Base-by-base conservation (phyloP, 2,113 vertebrate species). In the Myotis lucifugus region DNA sequence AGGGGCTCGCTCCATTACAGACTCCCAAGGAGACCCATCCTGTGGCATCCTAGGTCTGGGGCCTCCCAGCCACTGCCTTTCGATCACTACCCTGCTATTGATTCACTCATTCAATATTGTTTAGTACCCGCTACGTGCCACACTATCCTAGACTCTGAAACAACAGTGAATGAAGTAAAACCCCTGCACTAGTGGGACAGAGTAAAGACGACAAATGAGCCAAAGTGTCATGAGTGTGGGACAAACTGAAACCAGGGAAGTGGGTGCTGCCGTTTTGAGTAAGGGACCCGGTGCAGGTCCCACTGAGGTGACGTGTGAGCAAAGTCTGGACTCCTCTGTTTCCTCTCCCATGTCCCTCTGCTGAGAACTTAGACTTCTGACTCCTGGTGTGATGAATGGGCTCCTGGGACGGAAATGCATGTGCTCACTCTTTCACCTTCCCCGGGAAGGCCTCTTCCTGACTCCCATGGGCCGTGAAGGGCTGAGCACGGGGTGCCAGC, bases 361-460 rank as follows among this genome's bases (percentile, higher is more conserved):
- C 1, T 5, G 8, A 12, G 21, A 5, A 12, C 42, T 27, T 14
- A 0, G 5, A 4, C 13, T 2, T 11, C 40, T 3, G 0, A 4
- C 17, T 15, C 3, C 5, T 1, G 6, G 1, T 6, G 23, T 19
- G 18, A 32, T 50, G 9, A 13, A 1, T 8, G 15, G 66, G 25
- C 23, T 54, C 17, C 19, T 29, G 0, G 6, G 83, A 67, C 3
- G 8, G 37, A 27, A 27, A 32, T 2, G 11, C 5, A 0, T 0
- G 2, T 14, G 48, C 40, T 42, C 27, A 1, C 59, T 12, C 5
- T 50, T 5, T 37, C 13, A 0, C 34, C 37, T 18, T 32, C 25
- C 40, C 3, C 5, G 0, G 0, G 23, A 18, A 32, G 12, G 3
- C 78, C 3, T 10, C 3, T 6, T 8, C 66, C 27, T 14, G 19